phyloP scores from a whole-genome alignment of 2,113 vertebrate species.

The Sigmodon hispidus region DNA sequence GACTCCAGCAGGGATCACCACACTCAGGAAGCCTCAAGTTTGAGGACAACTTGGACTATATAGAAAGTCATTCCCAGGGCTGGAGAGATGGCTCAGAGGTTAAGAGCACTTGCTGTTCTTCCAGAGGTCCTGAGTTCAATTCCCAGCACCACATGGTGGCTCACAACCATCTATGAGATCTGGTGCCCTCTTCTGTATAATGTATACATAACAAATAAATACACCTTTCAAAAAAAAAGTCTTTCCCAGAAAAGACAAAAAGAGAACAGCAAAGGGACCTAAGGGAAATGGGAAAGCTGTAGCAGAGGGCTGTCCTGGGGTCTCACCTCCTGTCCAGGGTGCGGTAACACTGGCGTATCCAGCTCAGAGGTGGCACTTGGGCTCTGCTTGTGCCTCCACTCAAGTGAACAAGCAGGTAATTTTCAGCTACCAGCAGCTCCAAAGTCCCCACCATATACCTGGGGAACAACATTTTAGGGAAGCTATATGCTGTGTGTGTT shows the following conservation, averaged over 20 bases:
- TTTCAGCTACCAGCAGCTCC: slow-evolving; percentile 90
- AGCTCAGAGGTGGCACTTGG: slow-evolving; percentile 88
- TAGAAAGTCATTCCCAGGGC: not conserved
- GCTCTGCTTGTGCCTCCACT: slow-evolving; percentile 87
- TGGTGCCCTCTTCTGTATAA: too few species aligned
- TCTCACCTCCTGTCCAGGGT: slow-evolving; percentile 87
- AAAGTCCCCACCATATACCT: slow-evolving; percentile 91
- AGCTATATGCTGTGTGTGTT: too few species aligned
- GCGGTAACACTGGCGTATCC: slow-evolving; percentile 90
- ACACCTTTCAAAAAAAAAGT: too few species aligned
- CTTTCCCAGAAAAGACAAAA: not conserved
- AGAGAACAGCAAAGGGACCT: not conserved
- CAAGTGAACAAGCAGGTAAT: slow-evolving; percentile 90
- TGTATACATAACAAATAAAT: too few species aligned
- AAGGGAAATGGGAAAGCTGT: not conserved
- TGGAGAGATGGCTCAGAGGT: too few species aligned
- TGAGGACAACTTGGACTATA: too few species aligned
- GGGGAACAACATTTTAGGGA: not conserved
- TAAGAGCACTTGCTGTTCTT: too few species aligned
- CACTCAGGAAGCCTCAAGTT: not conserved
- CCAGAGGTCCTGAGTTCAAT: too few species aligned
- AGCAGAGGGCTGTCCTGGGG: fast-evolving
- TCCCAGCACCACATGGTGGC: too few species aligned
- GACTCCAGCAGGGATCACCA: too few species aligned
- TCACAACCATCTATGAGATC: too few species aligned